Evolutionary conservation across 92 coral and sea anemone species (phyloP).

Genomic region (Micromussa lordhowensis): DNA sequence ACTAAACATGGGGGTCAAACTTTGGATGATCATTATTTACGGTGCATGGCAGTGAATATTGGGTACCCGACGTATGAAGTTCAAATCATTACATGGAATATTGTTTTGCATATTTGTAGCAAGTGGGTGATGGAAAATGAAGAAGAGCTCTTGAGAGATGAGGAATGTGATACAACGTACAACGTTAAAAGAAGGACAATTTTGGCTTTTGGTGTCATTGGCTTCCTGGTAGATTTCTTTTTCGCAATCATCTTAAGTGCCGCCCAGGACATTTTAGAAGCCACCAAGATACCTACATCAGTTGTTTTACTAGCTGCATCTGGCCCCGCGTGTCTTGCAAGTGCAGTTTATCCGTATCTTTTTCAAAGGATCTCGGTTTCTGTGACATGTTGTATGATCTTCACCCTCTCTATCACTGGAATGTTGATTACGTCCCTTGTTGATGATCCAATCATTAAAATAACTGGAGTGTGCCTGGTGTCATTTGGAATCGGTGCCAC

Average conservation of each 20-base stretch:
- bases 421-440: neutral
- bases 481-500: constrained; percentile 17
- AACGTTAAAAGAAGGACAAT: neutral
- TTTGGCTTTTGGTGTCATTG: neutral
- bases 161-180: neutral
- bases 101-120: neutral
- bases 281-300: constrained; percentile 10
- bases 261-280: constrained; percentile 28
- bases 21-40: too few relatives aligned
- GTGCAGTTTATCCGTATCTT: neutral
- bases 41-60: too few relatives aligned
- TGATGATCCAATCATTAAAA: neutral
- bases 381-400: neutral
- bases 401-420: neutral
- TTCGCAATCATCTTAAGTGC: neutral
- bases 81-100: too few relatives aligned
- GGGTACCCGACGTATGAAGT: too few relatives aligned
- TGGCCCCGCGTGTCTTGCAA: neutral
- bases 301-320: neutral
- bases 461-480: constrained; percentile 20
- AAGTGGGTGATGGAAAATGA: neutral
- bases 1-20: too few relatives aligned
- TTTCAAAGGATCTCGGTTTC: neutral
- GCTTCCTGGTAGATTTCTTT: constrained; percentile 12
- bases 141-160: neutral